Percentiles rank a stretch among this genome's conserved stretches.
phyloP scores from a whole-genome alignment of 2,888 invertebrate genomes.

The Phortica okadai region DNA sequence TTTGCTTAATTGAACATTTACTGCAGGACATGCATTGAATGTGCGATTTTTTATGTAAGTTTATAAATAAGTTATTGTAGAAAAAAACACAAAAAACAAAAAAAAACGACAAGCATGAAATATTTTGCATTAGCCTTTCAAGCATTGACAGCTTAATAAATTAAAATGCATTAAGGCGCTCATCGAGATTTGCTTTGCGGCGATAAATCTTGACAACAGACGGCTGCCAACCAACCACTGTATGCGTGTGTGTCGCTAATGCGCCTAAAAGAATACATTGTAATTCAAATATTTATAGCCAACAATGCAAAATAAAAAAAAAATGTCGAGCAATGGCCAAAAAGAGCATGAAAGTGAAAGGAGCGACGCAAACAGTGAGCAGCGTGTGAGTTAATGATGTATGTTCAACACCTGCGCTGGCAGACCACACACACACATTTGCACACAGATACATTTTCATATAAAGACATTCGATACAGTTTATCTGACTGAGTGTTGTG shows the following conservation, averaged over 20 bases:
- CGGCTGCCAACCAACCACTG: not conserved
- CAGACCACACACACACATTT: not conserved
- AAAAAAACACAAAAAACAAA: not conserved
- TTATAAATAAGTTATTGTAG: not conserved
- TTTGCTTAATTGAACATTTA: slow-evolving; percentile 15
- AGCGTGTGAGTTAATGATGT: slow-evolving; percentile 24
- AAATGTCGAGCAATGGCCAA: slow-evolving; percentile 52
- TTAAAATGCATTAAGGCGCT: slow-evolving; percentile 66
- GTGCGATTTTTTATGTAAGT: not conserved
- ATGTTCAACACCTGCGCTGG: slow-evolving; percentile 21
- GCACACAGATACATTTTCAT: not conserved
- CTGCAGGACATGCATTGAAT: not conserved
- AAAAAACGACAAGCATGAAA: not conserved
- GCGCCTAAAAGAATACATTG: slow-evolving; percentile 58
- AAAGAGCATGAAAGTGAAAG: not conserved
- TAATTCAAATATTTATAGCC: slow-evolving; percentile 70
- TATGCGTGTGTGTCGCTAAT: not conserved
- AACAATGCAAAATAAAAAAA: slow-evolving; percentile 69
- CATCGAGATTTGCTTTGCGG: slow-evolving; percentile 61
- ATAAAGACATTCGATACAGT: not conserved
- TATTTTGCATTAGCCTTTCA: slow-evolving; percentile 29
- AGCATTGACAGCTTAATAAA: slow-evolving; percentile 67
- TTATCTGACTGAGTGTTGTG: not conserved
- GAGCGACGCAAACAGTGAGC: not conserved
- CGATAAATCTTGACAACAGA: slow-evolving; percentile 59